Percentiles rank a stretch among this genome's conserved stretches.
These are phyloP conservation scores for Scyliorhinus canicula DNA, from an alignment of 2,797 vertebrate species.

Conservation along the genomic window DNA sequence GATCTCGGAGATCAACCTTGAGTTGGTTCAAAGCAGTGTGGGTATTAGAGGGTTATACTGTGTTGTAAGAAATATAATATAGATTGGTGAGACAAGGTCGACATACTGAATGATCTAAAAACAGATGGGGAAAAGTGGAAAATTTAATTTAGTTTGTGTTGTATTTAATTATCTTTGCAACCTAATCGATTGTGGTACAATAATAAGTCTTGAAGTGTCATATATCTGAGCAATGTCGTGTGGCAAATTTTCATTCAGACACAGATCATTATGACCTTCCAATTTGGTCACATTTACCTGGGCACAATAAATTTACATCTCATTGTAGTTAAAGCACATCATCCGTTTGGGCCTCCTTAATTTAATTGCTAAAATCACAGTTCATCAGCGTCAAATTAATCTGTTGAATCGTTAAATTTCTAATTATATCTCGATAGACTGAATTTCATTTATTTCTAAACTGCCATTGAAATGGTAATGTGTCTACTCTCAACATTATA, in stretches of 20 bases:
- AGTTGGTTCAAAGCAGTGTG: not conserved
- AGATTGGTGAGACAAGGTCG: not conserved
- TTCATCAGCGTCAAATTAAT: slow-evolving; percentile 30
- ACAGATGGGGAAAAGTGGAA: not conserved
- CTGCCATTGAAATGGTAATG: not conserved
- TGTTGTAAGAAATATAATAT: not conserved
- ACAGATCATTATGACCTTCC: slow-evolving; percentile 19
- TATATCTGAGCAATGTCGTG: not conserved
- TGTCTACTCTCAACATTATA: not conserved
- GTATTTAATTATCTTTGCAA: slow-evolving; percentile 21
- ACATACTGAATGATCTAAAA: not conserved
- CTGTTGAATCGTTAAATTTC: slow-evolving; percentile 28
- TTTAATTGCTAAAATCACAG: slow-evolving; percentile 29
- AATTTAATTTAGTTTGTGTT: slow-evolving; percentile 16
- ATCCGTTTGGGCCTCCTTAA: not conserved
- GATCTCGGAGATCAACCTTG: not conserved
- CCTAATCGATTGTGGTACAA: not conserved
- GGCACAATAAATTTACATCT: slow-evolving; percentile 30
- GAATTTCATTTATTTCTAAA: slow-evolving; percentile 3
- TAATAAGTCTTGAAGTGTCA: not conserved
- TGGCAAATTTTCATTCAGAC: slow-evolving; percentile 5
- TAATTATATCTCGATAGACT: not conserved
- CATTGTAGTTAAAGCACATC: not conserved
- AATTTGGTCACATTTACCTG: slow-evolving; percentile 31
- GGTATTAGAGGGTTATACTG: not conserved